Conservation (phyloP, 2,113 vertebrate genomes). For the Cacatua alba region DNA sequence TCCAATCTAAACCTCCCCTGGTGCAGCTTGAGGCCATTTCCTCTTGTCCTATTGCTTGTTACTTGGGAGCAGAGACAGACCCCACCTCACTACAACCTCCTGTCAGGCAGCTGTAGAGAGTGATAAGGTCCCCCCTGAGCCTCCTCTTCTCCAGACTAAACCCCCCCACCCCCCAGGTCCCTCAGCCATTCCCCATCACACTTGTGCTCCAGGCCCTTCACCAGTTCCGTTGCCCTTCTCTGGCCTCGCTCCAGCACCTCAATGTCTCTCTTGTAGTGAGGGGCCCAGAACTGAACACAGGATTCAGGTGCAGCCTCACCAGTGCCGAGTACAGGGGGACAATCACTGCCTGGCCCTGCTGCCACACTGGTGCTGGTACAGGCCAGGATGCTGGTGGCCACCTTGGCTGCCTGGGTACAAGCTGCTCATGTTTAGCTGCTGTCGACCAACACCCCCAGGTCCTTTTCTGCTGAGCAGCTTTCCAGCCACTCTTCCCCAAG, state of each 20-base stretch:
- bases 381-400: neutral
- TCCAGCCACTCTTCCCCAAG: neutral
- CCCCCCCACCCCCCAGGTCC: neutral
- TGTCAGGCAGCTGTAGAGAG: neutral
- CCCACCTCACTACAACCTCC: neutral
- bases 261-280: neutral
- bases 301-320: neutral
- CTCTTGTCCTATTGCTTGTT: neutral
- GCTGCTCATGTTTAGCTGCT: neutral
- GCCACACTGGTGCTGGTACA: neutral
- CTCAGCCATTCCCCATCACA: neutral
- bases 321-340: neutral
- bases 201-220: neutral
- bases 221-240: neutral
- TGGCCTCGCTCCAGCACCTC: neutral
- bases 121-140: neutral
- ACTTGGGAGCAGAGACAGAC: neutral
- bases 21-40: neutral
- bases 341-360: neutral
- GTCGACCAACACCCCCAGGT: neutral
- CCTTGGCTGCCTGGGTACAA: neutral
- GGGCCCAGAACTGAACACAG: neutral
- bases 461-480: neutral
- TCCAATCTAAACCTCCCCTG: neutral
- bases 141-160: neutral